A percentile compares a stretch with the other conserved stretches of the same genome.
These are phyloP conservation scores for Rhinopomastus cyanomelas DNA, from an alignment of 2,113 vertebrate species.

Conservation along the genomic window DNA sequence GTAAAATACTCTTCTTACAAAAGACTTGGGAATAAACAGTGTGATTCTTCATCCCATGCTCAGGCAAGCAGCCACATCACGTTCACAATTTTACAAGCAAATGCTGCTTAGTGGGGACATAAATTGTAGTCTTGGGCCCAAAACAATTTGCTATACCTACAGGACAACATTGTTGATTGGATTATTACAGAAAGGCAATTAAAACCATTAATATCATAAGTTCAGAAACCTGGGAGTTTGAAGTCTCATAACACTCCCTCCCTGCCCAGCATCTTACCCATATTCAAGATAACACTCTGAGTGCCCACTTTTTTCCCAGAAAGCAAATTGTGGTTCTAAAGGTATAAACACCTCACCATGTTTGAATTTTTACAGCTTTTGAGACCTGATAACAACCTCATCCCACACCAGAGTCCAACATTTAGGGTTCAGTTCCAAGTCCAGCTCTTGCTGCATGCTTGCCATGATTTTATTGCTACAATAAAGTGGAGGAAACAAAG, in stretches of 20 bases:
- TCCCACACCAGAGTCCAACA: slow-evolving; percentile 23
- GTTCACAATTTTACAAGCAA: not conserved
- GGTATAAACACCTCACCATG: not conserved
- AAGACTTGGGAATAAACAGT: not conserved
- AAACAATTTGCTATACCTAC: not conserved
- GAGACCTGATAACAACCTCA: slow-evolving; percentile 1
- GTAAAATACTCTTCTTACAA: not conserved
- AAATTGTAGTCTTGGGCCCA: not conserved
- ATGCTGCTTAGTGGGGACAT: not conserved
- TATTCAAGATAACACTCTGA: not conserved
- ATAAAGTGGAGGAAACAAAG: not conserved
- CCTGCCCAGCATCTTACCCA: not conserved
- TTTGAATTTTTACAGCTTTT: slow-evolving; percentile 30
- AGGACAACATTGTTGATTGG: not conserved
- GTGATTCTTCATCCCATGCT: not conserved
- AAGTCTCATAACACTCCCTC: not conserved
- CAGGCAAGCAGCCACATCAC: not conserved
- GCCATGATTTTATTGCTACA: not conserved
- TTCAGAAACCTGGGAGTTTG: not conserved
- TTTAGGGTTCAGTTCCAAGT: slow-evolving; percentile 53
- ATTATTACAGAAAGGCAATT: not conserved
- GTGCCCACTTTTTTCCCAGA: not conserved
- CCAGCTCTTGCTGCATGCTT: not conserved
- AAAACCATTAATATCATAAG: not conserved
- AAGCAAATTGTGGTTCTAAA: not conserved